Percentiles rank a stretch among this genome's conserved stretches.
phyloP scores from a whole-genome alignment of 2,797 vertebrate species.

The Garrulus glandarius region DNA sequence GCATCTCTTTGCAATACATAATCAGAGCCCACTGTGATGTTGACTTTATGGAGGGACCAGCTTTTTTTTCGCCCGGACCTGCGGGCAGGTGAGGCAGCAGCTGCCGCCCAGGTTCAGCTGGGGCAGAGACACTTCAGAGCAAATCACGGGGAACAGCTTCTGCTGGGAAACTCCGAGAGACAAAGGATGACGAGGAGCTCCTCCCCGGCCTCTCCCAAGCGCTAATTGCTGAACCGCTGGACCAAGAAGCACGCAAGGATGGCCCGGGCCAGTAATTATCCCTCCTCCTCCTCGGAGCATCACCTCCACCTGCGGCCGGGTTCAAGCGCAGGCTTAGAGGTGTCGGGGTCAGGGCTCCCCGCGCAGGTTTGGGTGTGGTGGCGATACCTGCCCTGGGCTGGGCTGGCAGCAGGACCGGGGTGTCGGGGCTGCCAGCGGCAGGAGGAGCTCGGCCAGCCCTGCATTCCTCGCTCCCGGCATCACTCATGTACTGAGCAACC shows the following conservation, averaged over 20 bases:
- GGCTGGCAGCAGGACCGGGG: background rate
- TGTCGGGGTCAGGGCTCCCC: background rate
- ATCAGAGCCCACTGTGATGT: rapidly evolving
- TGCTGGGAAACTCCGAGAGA: background rate
- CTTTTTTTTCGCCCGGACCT: rapidly evolving
- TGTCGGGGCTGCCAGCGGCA: background rate
- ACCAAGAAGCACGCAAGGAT: background rate
- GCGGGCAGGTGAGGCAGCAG: background rate
- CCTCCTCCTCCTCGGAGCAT: background rate
- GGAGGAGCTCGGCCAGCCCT: background rate
- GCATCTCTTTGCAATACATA: rapidly evolving
- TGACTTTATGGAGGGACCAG: background rate
- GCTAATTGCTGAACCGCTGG: background rate
- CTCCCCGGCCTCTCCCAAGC: slow-evolving; percentile 26
- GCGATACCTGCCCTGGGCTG: background rate
- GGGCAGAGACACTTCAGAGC: background rate
- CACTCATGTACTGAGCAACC: rapidly evolving
- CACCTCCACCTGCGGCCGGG: background rate
- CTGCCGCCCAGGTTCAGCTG: background rate
- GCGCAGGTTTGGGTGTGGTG: background rate
- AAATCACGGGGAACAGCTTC: background rate
- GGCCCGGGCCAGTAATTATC: background rate
- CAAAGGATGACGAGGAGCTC: background rate
- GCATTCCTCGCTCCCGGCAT: background rate
- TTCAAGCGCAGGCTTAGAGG: background rate